These are phyloP conservation scores for Calycopis cecrops DNA, from an alignment of 1,140 invertebrate genomes.

Conservation along the genomic window DNA sequence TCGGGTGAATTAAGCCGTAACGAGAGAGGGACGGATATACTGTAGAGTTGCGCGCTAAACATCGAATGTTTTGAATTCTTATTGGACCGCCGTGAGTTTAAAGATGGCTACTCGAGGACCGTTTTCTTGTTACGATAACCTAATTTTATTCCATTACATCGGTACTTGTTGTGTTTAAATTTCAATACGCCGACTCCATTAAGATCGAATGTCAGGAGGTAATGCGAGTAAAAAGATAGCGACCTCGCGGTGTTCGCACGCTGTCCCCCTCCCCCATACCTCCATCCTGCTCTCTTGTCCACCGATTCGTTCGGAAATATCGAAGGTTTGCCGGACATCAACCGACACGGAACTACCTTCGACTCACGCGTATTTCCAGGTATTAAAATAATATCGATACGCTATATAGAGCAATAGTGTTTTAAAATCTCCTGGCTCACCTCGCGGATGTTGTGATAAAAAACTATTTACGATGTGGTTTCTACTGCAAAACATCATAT, in stretches of 20 bases:
- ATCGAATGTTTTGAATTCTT: conserved; percentile 65
- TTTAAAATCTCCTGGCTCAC: conserved; percentile 8
- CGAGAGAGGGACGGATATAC: conserved; percentile 47
- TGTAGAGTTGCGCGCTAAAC: conserved; percentile 29
- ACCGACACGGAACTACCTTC: conserved; percentile 69
- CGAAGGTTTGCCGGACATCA: conserved; percentile 71
- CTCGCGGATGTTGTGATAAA: not conserved
- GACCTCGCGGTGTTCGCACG: conserved; percentile 58
- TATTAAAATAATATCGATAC: conserved; percentile 48
- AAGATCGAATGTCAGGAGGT: conserved; percentile 67
- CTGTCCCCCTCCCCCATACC: conserved; percentile 26
- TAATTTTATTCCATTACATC: conserved; percentile 66
- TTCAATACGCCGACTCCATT: conserved; percentile 65
- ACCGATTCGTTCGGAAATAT: conserved; percentile 64
- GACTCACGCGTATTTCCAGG: conserved; percentile 57
- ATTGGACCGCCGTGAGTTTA: conserved; percentile 65
- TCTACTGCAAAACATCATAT: no score
- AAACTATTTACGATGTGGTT: no score
- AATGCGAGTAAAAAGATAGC: conserved; percentile 63
- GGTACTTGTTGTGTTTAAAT: conserved; percentile 61
- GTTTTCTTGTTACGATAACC: conserved; percentile 70
- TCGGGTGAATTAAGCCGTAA: conserved; percentile 21
- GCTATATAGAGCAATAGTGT: conserved; percentile 32
- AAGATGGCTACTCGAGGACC: conserved; percentile 69
- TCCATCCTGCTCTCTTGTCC: conserved; percentile 30